These are phyloP conservation scores for Symphodus melops DNA, from an alignment of 2,113 vertebrate genomes.

Conservation along the genomic window DNA sequence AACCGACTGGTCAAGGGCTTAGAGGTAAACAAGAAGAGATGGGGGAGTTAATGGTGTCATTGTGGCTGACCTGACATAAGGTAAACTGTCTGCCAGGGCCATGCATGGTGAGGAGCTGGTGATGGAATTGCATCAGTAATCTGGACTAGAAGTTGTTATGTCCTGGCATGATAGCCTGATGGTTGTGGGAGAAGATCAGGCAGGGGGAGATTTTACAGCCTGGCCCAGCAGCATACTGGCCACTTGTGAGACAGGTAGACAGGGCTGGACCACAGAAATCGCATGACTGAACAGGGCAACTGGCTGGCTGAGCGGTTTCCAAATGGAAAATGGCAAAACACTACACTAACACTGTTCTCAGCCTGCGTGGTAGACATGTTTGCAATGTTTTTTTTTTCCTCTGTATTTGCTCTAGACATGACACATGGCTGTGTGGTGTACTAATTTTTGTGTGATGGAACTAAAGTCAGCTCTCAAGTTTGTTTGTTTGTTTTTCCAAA, in stretches of 20 bases:
- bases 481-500: not conserved
- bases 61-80: constrained; percentile 49
- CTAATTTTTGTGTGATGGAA: not conserved
- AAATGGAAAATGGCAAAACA: constrained; percentile 65
- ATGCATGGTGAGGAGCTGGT: constrained; percentile 60
- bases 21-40: constrained; percentile 80
- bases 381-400: not conserved
- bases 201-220: constrained; percentile 64
- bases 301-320: constrained; percentile 73
- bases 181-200: constrained; percentile 54
- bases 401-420: not conserved
- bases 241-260: constrained; percentile 78
- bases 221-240: constrained; percentile 71
- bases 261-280: constrained; percentile 78
- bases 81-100: constrained; percentile 45
- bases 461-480: not conserved
- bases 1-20: constrained; percentile 85
- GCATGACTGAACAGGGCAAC: constrained; percentile 79
- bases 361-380: constrained; percentile 26
- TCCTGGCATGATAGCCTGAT: constrained; percentile 61
- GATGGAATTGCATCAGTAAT: constrained; percentile 61
- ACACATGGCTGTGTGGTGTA: not conserved
- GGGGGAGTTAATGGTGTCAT: constrained; percentile 40
- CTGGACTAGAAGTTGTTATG: constrained; percentile 64
- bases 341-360: constrained; percentile 34